Conservation (phyloP, 2,888 invertebrate genomes). For the Drosophila fulvimacula region DNA sequence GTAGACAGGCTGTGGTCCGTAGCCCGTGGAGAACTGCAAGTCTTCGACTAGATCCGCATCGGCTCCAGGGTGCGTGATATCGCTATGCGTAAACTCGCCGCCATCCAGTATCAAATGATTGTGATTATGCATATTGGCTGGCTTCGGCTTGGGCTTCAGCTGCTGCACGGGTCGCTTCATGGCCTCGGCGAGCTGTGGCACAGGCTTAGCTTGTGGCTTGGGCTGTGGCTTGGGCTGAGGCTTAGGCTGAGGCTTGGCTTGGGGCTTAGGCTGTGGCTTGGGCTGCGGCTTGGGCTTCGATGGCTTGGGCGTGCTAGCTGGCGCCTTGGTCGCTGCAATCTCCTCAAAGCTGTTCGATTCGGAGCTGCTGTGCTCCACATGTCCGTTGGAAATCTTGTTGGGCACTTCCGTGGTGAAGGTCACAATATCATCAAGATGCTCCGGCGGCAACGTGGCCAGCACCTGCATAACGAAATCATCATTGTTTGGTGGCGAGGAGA, state of each 20-base stretch:
- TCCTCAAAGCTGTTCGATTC: conserved; percentile 82
- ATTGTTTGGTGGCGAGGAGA: conserved; percentile 76
- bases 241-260: conserved; percentile 10
- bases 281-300: conserved; percentile 27
- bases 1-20: conserved; percentile 83
- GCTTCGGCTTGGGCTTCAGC: conserved; percentile 44
- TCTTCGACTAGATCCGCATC: conserved; percentile 88
- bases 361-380: conserved; percentile 68
- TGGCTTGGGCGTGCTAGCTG: conserved; percentile 38
- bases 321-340: conserved; percentile 47
- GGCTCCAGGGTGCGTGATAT: conserved; percentile 87
- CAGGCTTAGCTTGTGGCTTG: conserved; percentile 33
- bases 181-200: conserved; percentile 58
- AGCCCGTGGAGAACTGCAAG: conserved; percentile 85
- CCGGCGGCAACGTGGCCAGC: conserved; percentile 75
- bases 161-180: conserved; percentile 59
- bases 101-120: conserved; percentile 75
- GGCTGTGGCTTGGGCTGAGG: conserved; percentile 28
- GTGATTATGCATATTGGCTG: conserved; percentile 67
- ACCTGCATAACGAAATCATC: conserved; percentile 83
- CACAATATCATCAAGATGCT: conserved; percentile 55
- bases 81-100: conserved; percentile 86
- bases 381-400: conserved; percentile 75
- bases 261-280: conserved; percentile 4
- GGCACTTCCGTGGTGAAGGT: conserved; percentile 82